Base-by-base conservation (phyloP, 2,797 vertebrate species). In the Gymnodraco acuticeps region DNA sequence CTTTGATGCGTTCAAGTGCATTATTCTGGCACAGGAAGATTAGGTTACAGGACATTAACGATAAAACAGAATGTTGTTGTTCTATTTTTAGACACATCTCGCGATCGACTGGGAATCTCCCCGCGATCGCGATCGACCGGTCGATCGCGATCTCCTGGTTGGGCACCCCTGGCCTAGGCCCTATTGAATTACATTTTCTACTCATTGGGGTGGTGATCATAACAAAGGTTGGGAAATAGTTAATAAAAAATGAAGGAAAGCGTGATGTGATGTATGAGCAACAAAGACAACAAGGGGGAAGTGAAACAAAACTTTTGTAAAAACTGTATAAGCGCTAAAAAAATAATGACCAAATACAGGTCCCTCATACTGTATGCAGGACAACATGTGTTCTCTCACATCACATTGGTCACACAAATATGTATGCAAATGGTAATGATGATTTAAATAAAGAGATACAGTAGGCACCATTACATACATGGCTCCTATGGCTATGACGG, bases 221-320 rank as follows among this genome's bases (percentile, higher is more conserved):
- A n/a, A 17, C 15, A 41, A 6, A 47, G 31, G 13, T 1, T 59
- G 43, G 56, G 20, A 56, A 76, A n/a, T 23, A 23, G 12, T 45
- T 3, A 8, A 45, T 47, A 42, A 14, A 41, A 16, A 10, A 23
- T 17, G 17, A 1, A 50, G 33, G 6, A 3, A 31, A 42, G 9
- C 46, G 38, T 41, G 14, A 47, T 51, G 33, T 64, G 52, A 61
- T 62, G 23, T 54, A 45, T 38, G 27, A 43, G 38, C 13, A 31
- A 20, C 17, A 52, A 50, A 11, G 59, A 54, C 10, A 59, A 4
- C 42, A 53, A 23, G 33, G 19, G 2, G 45, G 14, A 66, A 14
- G 19, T 43, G 23, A 79, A 75, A 47, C 7, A 17, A 48, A n/a
- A 14, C 27, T 61, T 60, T 43, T 27, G 11, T 42, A 14, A 70